Evolutionary conservation across 2,797 vertebrate species (phyloP).

Genomic region (Paedocypris micromegethes): DNA sequence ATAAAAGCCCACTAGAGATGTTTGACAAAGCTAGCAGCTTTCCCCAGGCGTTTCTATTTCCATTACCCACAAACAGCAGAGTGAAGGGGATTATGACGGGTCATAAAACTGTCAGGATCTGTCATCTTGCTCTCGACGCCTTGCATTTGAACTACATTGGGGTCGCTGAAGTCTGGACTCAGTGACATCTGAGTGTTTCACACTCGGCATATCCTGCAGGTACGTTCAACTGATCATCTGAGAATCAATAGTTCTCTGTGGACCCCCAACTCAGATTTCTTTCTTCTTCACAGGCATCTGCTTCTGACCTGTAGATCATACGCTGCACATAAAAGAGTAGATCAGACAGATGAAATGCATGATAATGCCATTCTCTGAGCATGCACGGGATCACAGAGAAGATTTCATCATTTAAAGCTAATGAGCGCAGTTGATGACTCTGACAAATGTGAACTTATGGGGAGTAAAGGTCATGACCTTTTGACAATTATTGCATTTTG

Average conservation of each 20-base stretch:
- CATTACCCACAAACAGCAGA: slow-evolving; percentile 37
- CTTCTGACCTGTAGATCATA: slow-evolving; percentile 16
- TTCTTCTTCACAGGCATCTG: slow-evolving; percentile 45
- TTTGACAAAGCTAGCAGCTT: slow-evolving; percentile 32
- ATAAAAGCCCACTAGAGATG: slow-evolving; percentile 38
- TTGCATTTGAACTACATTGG: slow-evolving; percentile 33
- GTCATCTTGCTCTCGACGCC: slow-evolving; percentile 34
- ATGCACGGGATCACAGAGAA: not conserved
- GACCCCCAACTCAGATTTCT: slow-evolving; percentile 30
- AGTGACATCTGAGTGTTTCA: slow-evolving; percentile 17
- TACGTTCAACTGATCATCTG: slow-evolving; percentile 43
- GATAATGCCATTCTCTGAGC: slow-evolving; percentile 4
- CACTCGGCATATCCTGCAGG: slow-evolving; percentile 33
- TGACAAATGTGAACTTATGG: slow-evolving; percentile 21
- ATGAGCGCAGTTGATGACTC: slow-evolving; percentile 22
- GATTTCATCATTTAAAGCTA: slow-evolving; percentile 3
- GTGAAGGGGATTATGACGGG: slow-evolving; percentile 45
- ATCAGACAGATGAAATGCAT: slow-evolving; percentile 19
- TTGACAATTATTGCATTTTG: slow-evolving; percentile 5
- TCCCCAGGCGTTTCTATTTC: slow-evolving; percentile 37
- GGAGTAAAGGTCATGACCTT: slow-evolving; percentile 38
- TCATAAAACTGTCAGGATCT: slow-evolving; percentile 47
- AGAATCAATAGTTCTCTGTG: slow-evolving; percentile 45
- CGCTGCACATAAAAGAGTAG: slow-evolving; percentile 36
- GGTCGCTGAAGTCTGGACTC: slow-evolving; percentile 33